These are phyloP conservation scores for Poeciliopsis turneri DNA, from an alignment of 2,797 vertebrate genomes.

Conservation along the genomic window DNA sequence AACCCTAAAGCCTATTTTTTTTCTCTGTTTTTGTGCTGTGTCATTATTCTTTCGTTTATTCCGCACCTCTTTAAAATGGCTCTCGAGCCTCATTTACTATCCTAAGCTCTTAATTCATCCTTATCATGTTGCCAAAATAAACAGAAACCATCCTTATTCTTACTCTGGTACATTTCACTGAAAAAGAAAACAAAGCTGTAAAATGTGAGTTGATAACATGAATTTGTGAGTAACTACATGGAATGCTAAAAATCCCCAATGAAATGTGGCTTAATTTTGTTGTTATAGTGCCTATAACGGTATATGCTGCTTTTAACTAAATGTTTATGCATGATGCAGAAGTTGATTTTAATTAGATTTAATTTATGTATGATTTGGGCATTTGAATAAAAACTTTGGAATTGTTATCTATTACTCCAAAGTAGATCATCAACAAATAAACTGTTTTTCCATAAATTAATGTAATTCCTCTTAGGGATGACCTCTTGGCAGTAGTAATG, in stretches of 20 bases:
- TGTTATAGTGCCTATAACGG: conserved; percentile 9
- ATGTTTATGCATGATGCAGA: conserved; percentile 34
- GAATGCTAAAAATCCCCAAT: conserved; percentile 33
- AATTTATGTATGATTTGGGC: conserved; percentile 34
- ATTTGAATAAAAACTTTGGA: conserved; percentile 33
- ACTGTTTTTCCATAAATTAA: not conserved
- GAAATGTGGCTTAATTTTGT: conserved; percentile 18
- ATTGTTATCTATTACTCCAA: conserved; percentile 24
- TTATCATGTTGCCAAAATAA: not conserved
- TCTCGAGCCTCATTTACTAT: not conserved
- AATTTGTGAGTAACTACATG: conserved; percentile 22
- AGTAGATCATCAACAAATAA: conserved; percentile 10
- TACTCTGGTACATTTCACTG: conserved; percentile 10
- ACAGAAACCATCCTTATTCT: conserved; percentile 5
- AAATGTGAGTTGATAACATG: conserved; percentile 27
- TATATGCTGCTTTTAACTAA: conserved; percentile 40
- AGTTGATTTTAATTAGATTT: conserved; percentile 34
- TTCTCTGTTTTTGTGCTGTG: not conserved
- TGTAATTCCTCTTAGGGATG: conserved; percentile 2
- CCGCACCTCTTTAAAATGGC: not conserved
- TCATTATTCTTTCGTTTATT: conserved; percentile 1
- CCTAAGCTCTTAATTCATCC: conserved; percentile 12
- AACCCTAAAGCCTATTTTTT: conserved; percentile 14
- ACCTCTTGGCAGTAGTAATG: not conserved
- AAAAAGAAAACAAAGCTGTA: conserved; percentile 4